Evolutionary conservation across 1,140 invertebrate species (phyloP), one percentile per base, ranked within the genome.

Genomic region (Tetramorium parvispinum): DNA sequence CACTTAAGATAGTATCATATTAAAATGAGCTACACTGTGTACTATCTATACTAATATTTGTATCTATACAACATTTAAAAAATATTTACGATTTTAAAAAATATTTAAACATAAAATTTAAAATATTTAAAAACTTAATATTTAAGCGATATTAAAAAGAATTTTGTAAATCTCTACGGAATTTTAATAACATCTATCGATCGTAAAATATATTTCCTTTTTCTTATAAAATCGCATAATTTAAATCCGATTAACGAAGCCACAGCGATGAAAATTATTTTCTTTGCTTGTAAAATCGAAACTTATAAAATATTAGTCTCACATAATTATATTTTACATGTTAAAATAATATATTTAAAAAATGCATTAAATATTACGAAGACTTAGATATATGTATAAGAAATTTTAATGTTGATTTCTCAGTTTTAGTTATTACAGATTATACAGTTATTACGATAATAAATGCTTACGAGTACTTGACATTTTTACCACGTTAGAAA

Each of bases 181-280:
- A 79, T 66, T 66, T 79, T 79, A 53, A 79, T 79, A 79, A 66
- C 13, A 37, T 55, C 13, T 7, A 27, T 59, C 27, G 46, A 66
- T 51, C n/a, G 32, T 37, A 37, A 66, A 49, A 51, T 8, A n/a
- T 37, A 0, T 53, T 37, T 46, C 18, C 8, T 6, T 79, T 79
- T 66, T 24, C 18, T 79, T 63, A 63, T 37, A 63, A 63, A 63
- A 37, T 63, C 27, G 16, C 59, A 16, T 63, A 63, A 63, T 63
- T 63, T 46, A n/a, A 78, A 27, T 61, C 18, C 24, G 16, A 24
- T 16, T 37, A 21, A 18, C n/a, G 7, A 63, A 78, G n/a, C 2
- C 0, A 24, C 40, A 32, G 18, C 7, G 11, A 78, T 51, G 18
- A 37, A 63, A 11, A 13, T 65, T 51, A 78, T 46, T 37, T 16